phyloP scores from a whole-genome alignment of 2,797 vertebrate genomes.

The Tadarida brasiliensis region DNA sequence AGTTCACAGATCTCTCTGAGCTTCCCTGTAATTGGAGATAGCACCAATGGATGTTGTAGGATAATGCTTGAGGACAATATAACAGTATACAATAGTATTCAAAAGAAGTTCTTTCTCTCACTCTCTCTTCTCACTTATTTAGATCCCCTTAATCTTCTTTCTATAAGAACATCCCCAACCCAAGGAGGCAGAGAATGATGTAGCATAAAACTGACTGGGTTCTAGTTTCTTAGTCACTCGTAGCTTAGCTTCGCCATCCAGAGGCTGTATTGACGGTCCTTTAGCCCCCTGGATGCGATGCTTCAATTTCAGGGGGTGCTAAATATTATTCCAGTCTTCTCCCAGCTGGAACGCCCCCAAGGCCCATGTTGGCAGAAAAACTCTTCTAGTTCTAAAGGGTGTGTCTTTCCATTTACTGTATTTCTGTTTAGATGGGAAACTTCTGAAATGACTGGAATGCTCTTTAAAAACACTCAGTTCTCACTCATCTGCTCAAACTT shows the following conservation, averaged over 20 bases:
- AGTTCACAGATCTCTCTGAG: background rate
- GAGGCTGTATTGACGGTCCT: background rate
- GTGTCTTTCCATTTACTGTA: constrained; percentile 55
- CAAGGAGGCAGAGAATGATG: background rate
- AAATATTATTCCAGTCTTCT: background rate
- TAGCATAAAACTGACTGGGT: background rate
- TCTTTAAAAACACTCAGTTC: constrained; percentile 69
- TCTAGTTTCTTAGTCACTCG: background rate
- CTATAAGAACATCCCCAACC: background rate
- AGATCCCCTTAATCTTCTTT: constrained; percentile 14
- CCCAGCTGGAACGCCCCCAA: background rate
- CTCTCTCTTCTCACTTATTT: background rate
- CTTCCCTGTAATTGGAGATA: background rate
- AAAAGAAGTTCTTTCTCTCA: background rate
- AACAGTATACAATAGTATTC: background rate
- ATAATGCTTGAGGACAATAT: background rate
- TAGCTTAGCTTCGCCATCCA: background rate
- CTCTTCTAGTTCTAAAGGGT: constrained; percentile 29
- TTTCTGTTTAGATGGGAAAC: constrained; percentile 69
- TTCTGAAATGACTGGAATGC: constrained; percentile 73
- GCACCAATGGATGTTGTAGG: background rate
- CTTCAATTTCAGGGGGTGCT: background rate
- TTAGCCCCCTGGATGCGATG: background rate
- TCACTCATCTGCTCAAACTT: constrained; percentile 51
- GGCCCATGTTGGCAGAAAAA: background rate